Evolutionary conservation across 2,797 vertebrate genomes (phyloP).

Genomic region (Gymnothorax javanicus): DNA sequence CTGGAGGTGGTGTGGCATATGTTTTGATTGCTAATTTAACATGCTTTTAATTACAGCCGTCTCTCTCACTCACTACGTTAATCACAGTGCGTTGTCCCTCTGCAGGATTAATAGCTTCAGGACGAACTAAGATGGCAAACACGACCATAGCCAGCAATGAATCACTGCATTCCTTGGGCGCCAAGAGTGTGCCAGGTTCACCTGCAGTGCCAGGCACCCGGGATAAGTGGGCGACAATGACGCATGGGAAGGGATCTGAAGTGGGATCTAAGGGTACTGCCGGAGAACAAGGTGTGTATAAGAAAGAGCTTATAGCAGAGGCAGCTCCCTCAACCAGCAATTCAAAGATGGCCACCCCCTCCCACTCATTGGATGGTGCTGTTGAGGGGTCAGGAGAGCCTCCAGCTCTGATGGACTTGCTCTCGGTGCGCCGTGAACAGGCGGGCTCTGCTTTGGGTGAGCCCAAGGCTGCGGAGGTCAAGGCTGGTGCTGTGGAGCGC

Average conservation of each 20-base stretch:
- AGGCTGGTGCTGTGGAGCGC: conserved; percentile 67
- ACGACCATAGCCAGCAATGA: conserved; percentile 52
- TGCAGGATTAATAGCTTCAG: conserved; percentile 58
- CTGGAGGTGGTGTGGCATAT: conserved; percentile 43
- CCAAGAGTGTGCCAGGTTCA: conserved; percentile 44
- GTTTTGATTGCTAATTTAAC: conserved; percentile 64
- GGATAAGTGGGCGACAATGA: conserved; percentile 57
- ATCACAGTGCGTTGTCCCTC: conserved; percentile 57
- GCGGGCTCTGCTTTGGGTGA: conserved; percentile 53
- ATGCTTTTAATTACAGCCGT: conserved; percentile 60
- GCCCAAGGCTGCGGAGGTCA: conserved; percentile 67
- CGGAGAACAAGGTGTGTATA: not conserved
- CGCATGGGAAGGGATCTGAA: conserved; percentile 58
- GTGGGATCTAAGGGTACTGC: conserved; percentile 37
- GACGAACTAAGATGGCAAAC: conserved; percentile 48
- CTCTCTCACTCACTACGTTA: conserved; percentile 53
- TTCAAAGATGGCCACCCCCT: not conserved
- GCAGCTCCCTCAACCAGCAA: not conserved
- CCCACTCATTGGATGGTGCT: not conserved
- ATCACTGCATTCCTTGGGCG: conserved; percentile 45
- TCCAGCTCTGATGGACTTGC: conserved; percentile 22
- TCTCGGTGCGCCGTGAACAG: conserved; percentile 11
- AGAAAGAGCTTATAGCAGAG: not conserved
- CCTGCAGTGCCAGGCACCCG: conserved; percentile 50
- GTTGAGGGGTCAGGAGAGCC: conserved; percentile 25